These are phyloP conservation scores for Pyrrhura leucotis DNA, from an alignment of 2,797 vertebrate genomes.

Conservation along the genomic window DNA sequence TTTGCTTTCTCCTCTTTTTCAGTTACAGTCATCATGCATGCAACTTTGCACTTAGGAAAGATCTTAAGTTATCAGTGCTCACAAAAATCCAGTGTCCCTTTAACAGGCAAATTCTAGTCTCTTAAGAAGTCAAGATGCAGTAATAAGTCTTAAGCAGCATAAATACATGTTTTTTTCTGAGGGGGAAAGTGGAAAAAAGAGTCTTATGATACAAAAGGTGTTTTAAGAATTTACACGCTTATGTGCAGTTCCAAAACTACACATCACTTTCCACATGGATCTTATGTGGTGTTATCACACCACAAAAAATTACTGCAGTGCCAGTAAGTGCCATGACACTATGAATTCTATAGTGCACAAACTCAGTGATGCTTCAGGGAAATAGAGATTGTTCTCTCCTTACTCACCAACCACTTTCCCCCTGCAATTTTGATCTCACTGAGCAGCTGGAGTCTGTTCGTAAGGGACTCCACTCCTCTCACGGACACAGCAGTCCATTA, in stretches of 20 bases:
- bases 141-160: not conserved
- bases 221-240: not conserved
- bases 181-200: not conserved
- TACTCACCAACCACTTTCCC: not conserved
- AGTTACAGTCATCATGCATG: not conserved
- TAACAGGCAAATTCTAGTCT: not conserved
- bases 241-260: not conserved
- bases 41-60: not conserved
- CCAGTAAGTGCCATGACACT: not conserved
- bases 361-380: not conserved
- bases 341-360: not conserved
- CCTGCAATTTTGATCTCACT: not conserved
- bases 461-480: not conserved
- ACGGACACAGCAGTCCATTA: not conserved
- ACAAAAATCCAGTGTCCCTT: not conserved
- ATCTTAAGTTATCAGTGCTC: not conserved
- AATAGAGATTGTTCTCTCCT: not conserved
- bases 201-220: not conserved
- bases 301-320: not conserved
- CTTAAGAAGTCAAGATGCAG: constrained; percentile 8
- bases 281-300: not conserved
- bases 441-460: not conserved
- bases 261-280: not conserved
- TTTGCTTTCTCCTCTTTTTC: not conserved
- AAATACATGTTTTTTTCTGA: not conserved